Conservation (phyloP, 1,140 invertebrate genomes). For the Drosophila auraria region DNA sequence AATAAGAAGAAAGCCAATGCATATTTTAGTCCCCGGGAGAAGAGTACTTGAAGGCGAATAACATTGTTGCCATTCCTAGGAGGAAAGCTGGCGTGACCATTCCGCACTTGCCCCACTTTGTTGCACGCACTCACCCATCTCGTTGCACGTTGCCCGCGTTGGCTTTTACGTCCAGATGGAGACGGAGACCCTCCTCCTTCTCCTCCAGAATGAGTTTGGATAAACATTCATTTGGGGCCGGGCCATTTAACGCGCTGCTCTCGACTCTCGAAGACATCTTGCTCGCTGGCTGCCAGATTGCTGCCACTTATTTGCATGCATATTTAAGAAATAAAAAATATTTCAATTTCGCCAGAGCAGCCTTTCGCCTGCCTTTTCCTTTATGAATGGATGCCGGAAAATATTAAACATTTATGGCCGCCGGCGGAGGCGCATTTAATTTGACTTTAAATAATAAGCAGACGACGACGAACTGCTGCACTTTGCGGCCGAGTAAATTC, state of each 20-base stretch:
- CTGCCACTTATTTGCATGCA: conserved; percentile 49
- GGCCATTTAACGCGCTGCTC: conserved; percentile 50
- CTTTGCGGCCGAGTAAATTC: conserved; percentile 19
- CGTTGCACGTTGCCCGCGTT: conserved; percentile 21
- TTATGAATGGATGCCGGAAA: conserved; percentile 70
- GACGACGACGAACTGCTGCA: conserved; percentile 38
- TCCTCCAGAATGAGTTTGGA: conserved; percentile 4
- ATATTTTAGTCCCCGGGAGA: conserved; percentile 13
- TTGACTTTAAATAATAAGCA: conserved; percentile 79
- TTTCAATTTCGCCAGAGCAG: conserved; percentile 55
- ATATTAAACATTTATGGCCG: conserved; percentile 72
- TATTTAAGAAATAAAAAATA: conserved; percentile 62
- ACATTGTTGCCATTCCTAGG: conserved; percentile 29
- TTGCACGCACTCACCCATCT: conserved; percentile 19
- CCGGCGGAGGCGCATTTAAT: conserved; percentile 60
- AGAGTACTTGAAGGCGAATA: conserved; percentile 7
- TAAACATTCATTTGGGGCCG: conserved; percentile 42
- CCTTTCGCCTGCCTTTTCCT: conserved; percentile 50
- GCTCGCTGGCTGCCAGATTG: conserved; percentile 28
- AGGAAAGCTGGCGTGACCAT: conserved; percentile 40
- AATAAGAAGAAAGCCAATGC: conserved; percentile 13
- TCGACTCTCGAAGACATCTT: conserved; percentile 30
- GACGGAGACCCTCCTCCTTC: background rate
- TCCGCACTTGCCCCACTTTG: conserved; percentile 27
- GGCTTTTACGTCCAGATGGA: conserved; percentile 25